These are phyloP conservation scores for Columba guinea DNA, from an alignment of 2,797 vertebrate genomes.

Conservation along the genomic window DNA sequence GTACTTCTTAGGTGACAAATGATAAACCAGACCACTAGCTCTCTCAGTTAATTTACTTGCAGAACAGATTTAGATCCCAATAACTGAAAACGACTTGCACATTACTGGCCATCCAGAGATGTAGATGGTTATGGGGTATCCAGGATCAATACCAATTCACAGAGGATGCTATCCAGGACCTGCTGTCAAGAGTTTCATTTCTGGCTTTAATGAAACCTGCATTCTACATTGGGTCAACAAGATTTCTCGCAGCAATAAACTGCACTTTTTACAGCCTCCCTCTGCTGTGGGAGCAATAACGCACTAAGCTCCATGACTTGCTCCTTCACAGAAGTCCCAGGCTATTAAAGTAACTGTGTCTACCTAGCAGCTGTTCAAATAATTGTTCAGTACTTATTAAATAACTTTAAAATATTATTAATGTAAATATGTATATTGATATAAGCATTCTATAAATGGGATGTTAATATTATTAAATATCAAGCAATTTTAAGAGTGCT, in stretches of 20 bases:
- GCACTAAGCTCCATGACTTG: neutral
- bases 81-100: neutral
- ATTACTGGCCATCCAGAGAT: neutral
- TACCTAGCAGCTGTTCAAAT: neutral
- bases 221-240: slow-evolving; percentile 24
- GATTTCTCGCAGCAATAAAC: slow-evolving; percentile 66
- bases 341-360: neutral
- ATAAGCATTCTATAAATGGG: neutral
- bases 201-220: slow-evolving; percentile 50
- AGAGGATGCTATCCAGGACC: slow-evolving; percentile 25
- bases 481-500: neutral
- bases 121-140: neutral
- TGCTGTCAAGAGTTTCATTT: slow-evolving; percentile 46
- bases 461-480: neutral
- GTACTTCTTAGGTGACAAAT: neutral
- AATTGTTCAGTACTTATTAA: slow-evolving; percentile 1
- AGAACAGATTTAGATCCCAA: neutral
- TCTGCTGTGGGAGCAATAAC: slow-evolving; percentile 14
- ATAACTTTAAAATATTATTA: neutral
- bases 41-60: neutral
- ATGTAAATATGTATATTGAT: neutral
- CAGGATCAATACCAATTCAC: slow-evolving; percentile 60
- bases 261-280: neutral
- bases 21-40: neutral
- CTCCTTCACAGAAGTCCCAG: neutral